Conservation (phyloP, 2,888 invertebrate genomes). For the Acanthoscelides obtectus region DNA sequence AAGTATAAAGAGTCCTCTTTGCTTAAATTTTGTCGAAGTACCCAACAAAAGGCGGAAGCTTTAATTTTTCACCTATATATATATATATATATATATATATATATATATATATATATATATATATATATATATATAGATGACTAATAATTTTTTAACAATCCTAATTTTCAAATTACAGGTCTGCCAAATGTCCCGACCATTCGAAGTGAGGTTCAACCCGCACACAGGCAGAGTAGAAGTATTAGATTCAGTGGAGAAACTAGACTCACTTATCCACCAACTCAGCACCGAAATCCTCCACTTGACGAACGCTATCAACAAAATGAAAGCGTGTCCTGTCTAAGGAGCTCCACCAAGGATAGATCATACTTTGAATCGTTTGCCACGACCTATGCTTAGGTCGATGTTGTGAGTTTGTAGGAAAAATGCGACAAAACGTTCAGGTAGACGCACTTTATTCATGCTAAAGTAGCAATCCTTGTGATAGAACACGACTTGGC, state of each 20-base stretch:
- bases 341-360: background rate
- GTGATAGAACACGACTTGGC: too few species aligned
- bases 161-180: constrained; percentile 39
- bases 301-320: constrained; percentile 81
- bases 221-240: constrained; percentile 96
- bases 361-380: background rate
- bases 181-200: constrained; percentile 89
- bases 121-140: too few species aligned
- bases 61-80: too few species aligned
- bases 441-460: background rate
- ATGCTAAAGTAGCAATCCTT: background rate
- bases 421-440: background rate
- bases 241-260: constrained; percentile 85
- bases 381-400: background rate
- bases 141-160: too few species aligned
- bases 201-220: constrained; percentile 96
- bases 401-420: background rate
- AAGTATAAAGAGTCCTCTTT: too few species aligned
- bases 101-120: too few species aligned
- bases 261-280: constrained; percentile 78
- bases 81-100: too few species aligned
- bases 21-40: too few species aligned
- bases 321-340: constrained; percentile 59
- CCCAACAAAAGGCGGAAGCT: too few species aligned
- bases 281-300: constrained; percentile 85